Evolutionary conservation across 2,113 vertebrate genomes (phyloP), one percentile per base, ranked within the genome.

Genomic region (Phyllostomus discolor): DNA sequence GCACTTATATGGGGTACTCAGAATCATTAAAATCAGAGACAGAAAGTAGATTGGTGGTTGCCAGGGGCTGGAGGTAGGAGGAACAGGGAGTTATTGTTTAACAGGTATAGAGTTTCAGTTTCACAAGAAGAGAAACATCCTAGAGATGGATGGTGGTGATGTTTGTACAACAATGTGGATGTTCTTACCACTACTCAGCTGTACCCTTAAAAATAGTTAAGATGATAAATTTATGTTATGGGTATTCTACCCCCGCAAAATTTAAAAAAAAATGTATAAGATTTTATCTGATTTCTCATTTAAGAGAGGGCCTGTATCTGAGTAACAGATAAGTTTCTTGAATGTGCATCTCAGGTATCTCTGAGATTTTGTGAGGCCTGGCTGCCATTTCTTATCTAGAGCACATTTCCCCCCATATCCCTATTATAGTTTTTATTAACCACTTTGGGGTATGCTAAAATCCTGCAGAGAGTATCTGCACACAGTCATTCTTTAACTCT

Each of bases 281-380:
- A 52, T 43, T 81, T 76, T 73, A 20, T 88, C 70, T 95, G 41
- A 73, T 82, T 97, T 81, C 12, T 91, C 24, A 86, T 82, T 72
- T 91, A 78, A 66, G 35, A 93, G 19, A 82, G 5, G 75, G 43
- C 64, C 22, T 59, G 33, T 73, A 48, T 9, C 10, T 52, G 33
- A 20, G 6, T 81, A 33, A 64, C 54, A 24, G 62, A 5, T 83
- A 38, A 57, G 9, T 94, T 67, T 94, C 24, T 91, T 33, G 8
- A 86, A 46, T 31, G n/a, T 33, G 5, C 4, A 46, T 90, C 28
- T 87, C 17, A 92, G 52, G 15, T 7, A 81, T 88, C 9, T 19
- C 89, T 69, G 43, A 64, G 46, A 79, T 80, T 75, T 69, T 57
- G 11, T 75, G 35, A 90, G 19, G 1, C 50, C 8, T 33, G 20